Base-by-base conservation (phyloP, 1,140 invertebrate genomes). In the Penaeus chinensis region DNA sequence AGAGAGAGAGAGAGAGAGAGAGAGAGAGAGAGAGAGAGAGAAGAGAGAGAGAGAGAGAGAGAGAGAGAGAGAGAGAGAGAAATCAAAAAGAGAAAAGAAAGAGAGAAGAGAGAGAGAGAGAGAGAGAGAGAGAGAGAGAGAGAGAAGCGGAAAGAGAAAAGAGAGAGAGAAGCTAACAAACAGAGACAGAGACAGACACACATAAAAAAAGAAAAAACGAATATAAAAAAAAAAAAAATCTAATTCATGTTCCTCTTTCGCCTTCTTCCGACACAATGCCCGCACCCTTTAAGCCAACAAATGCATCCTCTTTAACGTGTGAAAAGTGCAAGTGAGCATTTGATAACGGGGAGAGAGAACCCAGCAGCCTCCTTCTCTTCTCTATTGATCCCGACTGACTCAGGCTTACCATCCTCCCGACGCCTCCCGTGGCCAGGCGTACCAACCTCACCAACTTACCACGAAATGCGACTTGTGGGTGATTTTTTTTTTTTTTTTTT, bases 331-430 rank as follows among this genome's bases (percentile, higher is more conserved):
- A 54, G 11, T 54, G 54, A 54, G 54, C 54, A 54, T 54, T 54
- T 54, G 54, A 54, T 54, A 54, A 54, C 11, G 22, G 24, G n/a
- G 63, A 63, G 78, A 54, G 79, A 42, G 37, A 61, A 54, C 4
- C 8, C 13, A 24, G 85, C 54, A 54, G 54, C 54, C 54, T 54
- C 54, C 54, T 54, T 13, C 54, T 80, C 84, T 86, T 81, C 79
- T 62, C 78, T 86, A 86, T 86, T 86, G 84, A 86, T 86, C 84
- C 77, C 84, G n/a, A 61, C 77, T 63, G 77, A 71, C 84, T 54
- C 84, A 86, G 84, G 84, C 54, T 69, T 80, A 76, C 84, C 84
- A 86, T 78, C 71, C 63, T 81, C 62, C 76, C 78, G 84, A 81
- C 71, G 84, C 63, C 63, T 81, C 84, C 11, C 74, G 54, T 47